phyloP scores from a whole-genome alignment of 2,113 vertebrate species.

The Macaca nemestrina region DNA sequence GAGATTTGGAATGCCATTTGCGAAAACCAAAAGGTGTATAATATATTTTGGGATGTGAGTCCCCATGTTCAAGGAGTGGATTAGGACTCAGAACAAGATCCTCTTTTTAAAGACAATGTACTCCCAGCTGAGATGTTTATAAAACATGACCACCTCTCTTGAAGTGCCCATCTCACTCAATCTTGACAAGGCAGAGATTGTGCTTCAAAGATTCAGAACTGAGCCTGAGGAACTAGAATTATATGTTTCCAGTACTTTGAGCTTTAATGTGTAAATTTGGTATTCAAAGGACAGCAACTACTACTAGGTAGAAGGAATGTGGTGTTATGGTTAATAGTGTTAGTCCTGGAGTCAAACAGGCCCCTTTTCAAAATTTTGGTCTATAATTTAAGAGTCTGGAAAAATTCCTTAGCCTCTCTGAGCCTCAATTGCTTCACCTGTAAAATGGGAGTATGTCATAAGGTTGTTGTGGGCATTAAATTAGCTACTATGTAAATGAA shows the following conservation, averaged over 20 bases:
- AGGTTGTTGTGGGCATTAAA: background rate
- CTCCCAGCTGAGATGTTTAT: background rate
- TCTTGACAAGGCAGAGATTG: background rate
- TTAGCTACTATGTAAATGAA: background rate
- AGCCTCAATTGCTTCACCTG: background rate
- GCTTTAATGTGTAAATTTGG: background rate
- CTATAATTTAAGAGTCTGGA: background rate
- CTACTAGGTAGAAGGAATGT: background rate
- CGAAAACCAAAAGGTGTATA: background rate
- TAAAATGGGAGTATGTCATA: background rate
- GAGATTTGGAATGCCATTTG: background rate
- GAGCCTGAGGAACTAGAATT: background rate
- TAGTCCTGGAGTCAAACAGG: background rate
- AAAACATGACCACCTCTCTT: background rate
- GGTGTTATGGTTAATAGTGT: background rate
- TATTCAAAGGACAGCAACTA: background rate
- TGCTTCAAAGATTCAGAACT: background rate
- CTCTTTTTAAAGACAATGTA: background rate
- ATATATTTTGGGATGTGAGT: accelerated
- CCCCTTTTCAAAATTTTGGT: background rate
- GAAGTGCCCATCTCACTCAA: background rate
- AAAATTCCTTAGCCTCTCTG: background rate
- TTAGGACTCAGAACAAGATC: background rate
- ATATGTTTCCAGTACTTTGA: background rate
- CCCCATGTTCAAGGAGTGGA: background rate